Conservation (phyloP, 2,113 vertebrate species). For the Embiotoca jacksoni region DNA sequence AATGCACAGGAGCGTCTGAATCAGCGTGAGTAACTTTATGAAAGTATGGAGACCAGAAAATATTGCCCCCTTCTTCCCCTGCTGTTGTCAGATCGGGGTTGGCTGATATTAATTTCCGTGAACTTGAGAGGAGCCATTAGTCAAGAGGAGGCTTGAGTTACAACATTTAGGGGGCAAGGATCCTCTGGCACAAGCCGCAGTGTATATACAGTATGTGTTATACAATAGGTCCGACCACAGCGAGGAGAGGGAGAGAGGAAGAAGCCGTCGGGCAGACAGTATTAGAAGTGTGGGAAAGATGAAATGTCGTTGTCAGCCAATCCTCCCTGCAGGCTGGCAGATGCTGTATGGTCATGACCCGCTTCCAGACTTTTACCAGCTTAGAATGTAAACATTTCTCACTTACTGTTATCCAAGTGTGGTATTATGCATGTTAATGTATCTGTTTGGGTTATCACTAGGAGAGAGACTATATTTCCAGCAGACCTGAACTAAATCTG, state of each 20-base stretch:
- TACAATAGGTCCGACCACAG: conserved; percentile 29
- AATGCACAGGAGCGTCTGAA: conserved; percentile 55
- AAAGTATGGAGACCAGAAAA: conserved; percentile 51
- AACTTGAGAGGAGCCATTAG: conserved; percentile 77
- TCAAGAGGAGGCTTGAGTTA: conserved; percentile 72
- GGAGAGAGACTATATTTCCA: not conserved
- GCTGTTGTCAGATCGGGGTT: conserved; percentile 60
- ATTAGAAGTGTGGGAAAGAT: conserved; percentile 54
- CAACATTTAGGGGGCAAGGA: conserved; percentile 48
- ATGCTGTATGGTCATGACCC: not conserved
- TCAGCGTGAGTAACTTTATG: conserved; percentile 12
- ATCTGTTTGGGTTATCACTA: not conserved
- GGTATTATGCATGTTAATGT: not conserved
- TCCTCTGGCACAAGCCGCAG: conserved; percentile 37
- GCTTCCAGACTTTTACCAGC: not conserved
- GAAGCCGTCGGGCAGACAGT: conserved; percentile 30
- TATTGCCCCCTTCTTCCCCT: conserved; percentile 45
- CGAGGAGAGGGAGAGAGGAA: conserved; percentile 28
- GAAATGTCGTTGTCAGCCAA: conserved; percentile 34
- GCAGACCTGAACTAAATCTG: no score
- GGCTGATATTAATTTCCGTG: conserved; percentile 72
- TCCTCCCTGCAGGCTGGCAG: not conserved
- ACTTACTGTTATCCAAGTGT: no score
- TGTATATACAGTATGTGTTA: conserved; percentile 34
- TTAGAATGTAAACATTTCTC: not conserved